These are phyloP conservation scores for Parnassius orleans DNA, from an alignment of 2,888 invertebrate species.

Conservation along the genomic window DNA sequence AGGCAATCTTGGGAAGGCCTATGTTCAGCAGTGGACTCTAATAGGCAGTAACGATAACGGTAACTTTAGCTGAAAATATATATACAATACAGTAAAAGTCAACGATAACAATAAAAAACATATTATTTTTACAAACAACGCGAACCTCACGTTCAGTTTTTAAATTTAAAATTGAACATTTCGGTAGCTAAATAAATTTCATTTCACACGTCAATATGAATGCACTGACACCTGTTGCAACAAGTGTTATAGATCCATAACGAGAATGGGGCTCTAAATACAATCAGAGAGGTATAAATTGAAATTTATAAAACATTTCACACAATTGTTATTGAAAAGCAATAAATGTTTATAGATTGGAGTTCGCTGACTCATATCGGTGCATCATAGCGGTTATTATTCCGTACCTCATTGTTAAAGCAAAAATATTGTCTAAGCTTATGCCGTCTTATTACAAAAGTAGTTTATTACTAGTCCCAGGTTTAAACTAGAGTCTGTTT, in stretches of 20 bases:
- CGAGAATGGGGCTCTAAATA: not conserved
- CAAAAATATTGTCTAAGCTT: not conserved
- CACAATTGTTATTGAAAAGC: slow-evolving; percentile 12
- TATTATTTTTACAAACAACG: no score
- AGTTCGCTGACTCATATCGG: slow-evolving; percentile 12
- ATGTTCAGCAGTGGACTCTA: no score
- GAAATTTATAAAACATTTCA: slow-evolving; percentile 4
- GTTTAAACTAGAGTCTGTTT: no score
- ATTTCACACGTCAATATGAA: slow-evolving; percentile 1
- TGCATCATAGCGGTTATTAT: slow-evolving; percentile 6
- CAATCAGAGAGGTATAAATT: slow-evolving; percentile 11
- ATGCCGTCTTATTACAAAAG: no score
- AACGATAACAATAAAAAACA: no score
- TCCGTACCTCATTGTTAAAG: slow-evolving; percentile 8
- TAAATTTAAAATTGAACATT: no score
- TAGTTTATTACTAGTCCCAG: no score
- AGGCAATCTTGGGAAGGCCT: no score
- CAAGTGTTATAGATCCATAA: not conserved
- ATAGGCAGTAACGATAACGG: no score
- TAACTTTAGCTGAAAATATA: no score
- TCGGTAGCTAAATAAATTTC: not conserved
- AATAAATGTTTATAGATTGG: slow-evolving; percentile 16
- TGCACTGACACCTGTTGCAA: slow-evolving; percentile 11
- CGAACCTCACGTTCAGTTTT: no score
- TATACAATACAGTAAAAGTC: no score